Percentiles rank a stretch among this genome's conserved stretches.
These are phyloP conservation scores for Dysidea cf. avara DNA, from an alignment of 37 sponge, comb jelly and placozoan species.

Conservation along the genomic window DNA sequence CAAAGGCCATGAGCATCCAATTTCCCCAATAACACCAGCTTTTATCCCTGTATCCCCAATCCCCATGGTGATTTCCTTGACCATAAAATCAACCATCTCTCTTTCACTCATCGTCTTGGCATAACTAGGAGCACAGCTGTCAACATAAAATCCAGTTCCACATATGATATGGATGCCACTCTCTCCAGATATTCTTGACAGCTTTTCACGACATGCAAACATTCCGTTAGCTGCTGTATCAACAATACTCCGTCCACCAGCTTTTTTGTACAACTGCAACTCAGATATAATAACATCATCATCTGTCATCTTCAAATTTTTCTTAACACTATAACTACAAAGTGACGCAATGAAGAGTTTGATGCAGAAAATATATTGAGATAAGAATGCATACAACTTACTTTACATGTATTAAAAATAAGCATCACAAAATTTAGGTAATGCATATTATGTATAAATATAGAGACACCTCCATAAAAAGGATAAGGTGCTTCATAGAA, in stretches of 20 bases:
- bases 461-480: no score
- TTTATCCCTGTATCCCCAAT: slow-evolving; percentile 36
- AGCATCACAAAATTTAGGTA: no score
- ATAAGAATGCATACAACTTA: no score
- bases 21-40: slow-evolving; percentile 76
- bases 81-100: slow-evolving; percentile 36
- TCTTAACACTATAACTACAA: slow-evolving; percentile 40
- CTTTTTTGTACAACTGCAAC: slow-evolving; percentile 52
- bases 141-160: slow-evolving; percentile 63
- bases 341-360: no score
- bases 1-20: slow-evolving; percentile 73
- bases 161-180: slow-evolving; percentile 44
- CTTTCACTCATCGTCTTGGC: slow-evolving; percentile 38
- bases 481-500: no score
- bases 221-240: slow-evolving; percentile 48
- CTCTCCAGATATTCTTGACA: slow-evolving; percentile 29
- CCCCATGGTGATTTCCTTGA: slow-evolving; percentile 36
- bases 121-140: slow-evolving; percentile 29
- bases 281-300: slow-evolving; percentile 36
- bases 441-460: no score
- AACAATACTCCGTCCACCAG: slow-evolving; percentile 66
- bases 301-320: slow-evolving; percentile 42
- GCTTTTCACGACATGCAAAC: slow-evolving; percentile 22
- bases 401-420: no score
- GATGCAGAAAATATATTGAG: no score